These are phyloP conservation scores for Xylophagus ater DNA, from an alignment of 2,888 invertebrate species.

Conservation along the genomic window DNA sequence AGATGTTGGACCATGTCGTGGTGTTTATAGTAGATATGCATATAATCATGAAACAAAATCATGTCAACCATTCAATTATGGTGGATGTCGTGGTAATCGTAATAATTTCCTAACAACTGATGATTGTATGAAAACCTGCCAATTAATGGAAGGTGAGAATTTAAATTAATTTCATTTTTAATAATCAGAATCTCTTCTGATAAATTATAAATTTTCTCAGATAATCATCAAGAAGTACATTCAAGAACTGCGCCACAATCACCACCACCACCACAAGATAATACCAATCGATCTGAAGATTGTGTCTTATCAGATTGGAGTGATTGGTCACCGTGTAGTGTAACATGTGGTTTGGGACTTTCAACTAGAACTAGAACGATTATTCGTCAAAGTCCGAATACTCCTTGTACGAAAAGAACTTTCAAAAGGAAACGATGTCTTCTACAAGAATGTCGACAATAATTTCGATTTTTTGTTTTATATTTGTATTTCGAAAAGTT, in stretches of 20 bases:
- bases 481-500: background rate
- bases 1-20: constrained; percentile 79
- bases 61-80: constrained; percentile 81
- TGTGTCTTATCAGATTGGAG: constrained; percentile 73
- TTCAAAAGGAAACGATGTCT: background rate
- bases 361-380: constrained; percentile 44
- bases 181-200: background rate
- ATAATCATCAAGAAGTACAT: background rate
- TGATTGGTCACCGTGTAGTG: constrained; percentile 72
- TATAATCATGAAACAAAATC: constrained; percentile 62
- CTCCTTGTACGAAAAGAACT: background rate
- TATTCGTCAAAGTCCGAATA: constrained; percentile 19
- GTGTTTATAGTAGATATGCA: constrained; percentile 77
- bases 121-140: constrained; percentile 64
- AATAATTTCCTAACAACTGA: constrained; percentile 80
- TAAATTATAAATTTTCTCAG: background rate
- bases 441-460: background rate
- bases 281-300: constrained; percentile 39
- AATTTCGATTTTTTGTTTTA: background rate
- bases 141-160: constrained; percentile 18
- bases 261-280: constrained; percentile 8
- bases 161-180: background rate
- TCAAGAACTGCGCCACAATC: constrained; percentile 12
- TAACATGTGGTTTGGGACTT: constrained; percentile 64
- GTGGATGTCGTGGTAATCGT: constrained; percentile 79